A percentile compares a stretch with the other conserved stretches of the same genome.
Conservation (phyloP, 1,140 invertebrate species). For the Drosophila malerkotliana region DNA sequence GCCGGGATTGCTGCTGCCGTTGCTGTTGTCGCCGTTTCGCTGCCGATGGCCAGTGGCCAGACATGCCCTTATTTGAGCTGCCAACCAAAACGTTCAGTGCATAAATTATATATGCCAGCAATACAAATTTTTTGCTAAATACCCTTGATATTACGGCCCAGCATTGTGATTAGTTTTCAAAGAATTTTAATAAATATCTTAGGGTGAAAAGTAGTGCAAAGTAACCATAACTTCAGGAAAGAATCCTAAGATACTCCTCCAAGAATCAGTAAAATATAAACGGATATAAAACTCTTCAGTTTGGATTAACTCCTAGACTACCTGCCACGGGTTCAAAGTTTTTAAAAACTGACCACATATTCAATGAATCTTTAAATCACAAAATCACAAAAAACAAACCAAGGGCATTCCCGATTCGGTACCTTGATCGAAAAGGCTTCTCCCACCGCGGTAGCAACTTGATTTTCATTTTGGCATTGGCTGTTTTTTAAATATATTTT, state of each 20-base stretch:
- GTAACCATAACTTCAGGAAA: not conserved
- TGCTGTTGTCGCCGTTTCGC: conserved; percentile 39
- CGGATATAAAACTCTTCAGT: not conserved
- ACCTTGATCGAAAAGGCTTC: conserved; percentile 9
- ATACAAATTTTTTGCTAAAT: conserved; percentile 56
- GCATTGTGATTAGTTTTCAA: conserved; percentile 1
- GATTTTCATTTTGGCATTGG: conserved; percentile 66
- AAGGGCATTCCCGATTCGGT: conserved; percentile 46
- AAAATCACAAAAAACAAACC: conserved; percentile 3
- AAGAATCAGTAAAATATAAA: not conserved
- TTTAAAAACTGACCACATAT: conserved; percentile 13
- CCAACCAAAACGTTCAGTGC: conserved; percentile 71
- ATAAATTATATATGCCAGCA: conserved; percentile 65
- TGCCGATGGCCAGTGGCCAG: conserved; percentile 76
- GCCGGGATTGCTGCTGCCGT: conserved; percentile 1
- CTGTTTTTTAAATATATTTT: conserved; percentile 25
- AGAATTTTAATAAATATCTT: not conserved
- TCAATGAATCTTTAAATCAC: conserved; percentile 1
- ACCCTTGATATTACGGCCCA: conserved; percentile 51
- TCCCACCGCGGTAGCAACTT: conserved; percentile 9
- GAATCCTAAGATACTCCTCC: no score
- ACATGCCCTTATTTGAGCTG: conserved; percentile 76
- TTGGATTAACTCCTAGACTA: conserved; percentile 1
- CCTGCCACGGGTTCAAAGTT: conserved; percentile 15
- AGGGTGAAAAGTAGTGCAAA: not conserved